Conservation (phyloP, 2,888 invertebrate species). For the Selenia dentaria region DNA sequence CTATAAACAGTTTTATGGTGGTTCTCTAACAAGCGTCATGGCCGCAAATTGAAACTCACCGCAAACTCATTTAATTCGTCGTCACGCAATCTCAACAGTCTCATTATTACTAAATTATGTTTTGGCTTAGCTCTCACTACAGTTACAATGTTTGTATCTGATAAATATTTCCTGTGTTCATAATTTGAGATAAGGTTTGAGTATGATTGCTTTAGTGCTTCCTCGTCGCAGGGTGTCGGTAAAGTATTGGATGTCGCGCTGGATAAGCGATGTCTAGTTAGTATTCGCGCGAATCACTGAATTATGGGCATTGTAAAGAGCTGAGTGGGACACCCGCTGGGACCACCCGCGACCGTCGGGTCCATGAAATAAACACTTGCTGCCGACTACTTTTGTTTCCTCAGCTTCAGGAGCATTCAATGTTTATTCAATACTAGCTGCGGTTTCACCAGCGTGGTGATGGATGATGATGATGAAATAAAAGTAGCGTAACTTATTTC, state of each 20-base stretch:
- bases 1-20: slow-evolving; percentile 57
- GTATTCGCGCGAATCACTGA: slow-evolving; percentile 77
- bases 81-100: slow-evolving; percentile 59
- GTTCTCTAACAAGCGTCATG: slow-evolving; percentile 61
- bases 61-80: slow-evolving; percentile 64
- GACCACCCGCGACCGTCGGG: slow-evolving; percentile 71
- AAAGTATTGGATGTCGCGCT: slow-evolving; percentile 65
- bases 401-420: slow-evolving; percentile 25
- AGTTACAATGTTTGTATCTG: slow-evolving; percentile 35
- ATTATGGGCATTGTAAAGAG: slow-evolving; percentile 73
- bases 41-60: slow-evolving; percentile 72
- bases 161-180: slow-evolving; percentile 41
- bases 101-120: slow-evolving; percentile 36
- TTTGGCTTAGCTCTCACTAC: slow-evolving; percentile 15
- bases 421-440: slow-evolving; percentile 2
- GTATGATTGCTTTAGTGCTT: slow-evolving; percentile 67
- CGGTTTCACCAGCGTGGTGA: too few relatives aligned
- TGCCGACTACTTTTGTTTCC: slow-evolving; percentile 32
- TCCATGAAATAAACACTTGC: slow-evolving; percentile 41
- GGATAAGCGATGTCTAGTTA: slow-evolving; percentile 66
- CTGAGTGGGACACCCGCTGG: slow-evolving; percentile 67
- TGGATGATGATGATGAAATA: too few relatives aligned
- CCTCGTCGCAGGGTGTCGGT: slow-evolving; percentile 52
- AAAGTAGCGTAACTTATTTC: too few relatives aligned
- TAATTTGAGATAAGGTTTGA: slow-evolving; percentile 45